These are phyloP conservation scores for Heliconius cydno DNA, from an alignment of 2,888 invertebrate species.

Conservation along the genomic window DNA sequence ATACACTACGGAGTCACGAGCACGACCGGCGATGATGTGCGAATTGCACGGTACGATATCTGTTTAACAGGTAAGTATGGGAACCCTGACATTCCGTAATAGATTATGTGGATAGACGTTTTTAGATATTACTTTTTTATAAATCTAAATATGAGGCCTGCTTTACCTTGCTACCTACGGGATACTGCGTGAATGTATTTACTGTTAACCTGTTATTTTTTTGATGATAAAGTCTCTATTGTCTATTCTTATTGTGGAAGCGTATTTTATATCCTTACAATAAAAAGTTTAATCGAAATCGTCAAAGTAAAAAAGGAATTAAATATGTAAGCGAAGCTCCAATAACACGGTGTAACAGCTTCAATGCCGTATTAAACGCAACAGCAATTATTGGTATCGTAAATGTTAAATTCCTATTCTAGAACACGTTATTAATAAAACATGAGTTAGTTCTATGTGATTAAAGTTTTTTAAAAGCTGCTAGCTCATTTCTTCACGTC, in stretches of 20 bases:
- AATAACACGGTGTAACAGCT: slow-evolving; percentile 2
- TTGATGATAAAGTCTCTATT: too few species aligned
- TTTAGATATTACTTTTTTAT: slow-evolving; percentile 3
- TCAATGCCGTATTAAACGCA: slow-evolving; percentile 1
- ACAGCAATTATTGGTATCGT: slow-evolving; percentile 17
- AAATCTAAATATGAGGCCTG: too few species aligned
- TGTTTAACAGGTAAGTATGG: slow-evolving; percentile 11
- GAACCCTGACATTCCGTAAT: slow-evolving; percentile 11
- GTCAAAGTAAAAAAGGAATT: not conserved
- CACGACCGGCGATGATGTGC: slow-evolving; percentile 63
- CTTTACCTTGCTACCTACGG: too few species aligned
- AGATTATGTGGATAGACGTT: slow-evolving; percentile 3
- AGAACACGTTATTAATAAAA: slow-evolving; percentile 29
- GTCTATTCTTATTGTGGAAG: too few species aligned
- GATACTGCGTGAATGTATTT: too few species aligned
- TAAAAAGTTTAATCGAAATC: not conserved
- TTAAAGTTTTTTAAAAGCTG: slow-evolving; percentile 26
- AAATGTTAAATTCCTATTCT: slow-evolving; percentile 19
- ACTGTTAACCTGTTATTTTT: too few species aligned
- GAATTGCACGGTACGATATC: slow-evolving; percentile 48
- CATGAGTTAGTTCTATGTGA: slow-evolving; percentile 13
- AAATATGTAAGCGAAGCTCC: not conserved
- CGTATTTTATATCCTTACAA: not conserved
- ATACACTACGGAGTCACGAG: slow-evolving; percentile 57
- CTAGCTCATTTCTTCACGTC: slow-evolving; percentile 9